Conservation (phyloP, 2,888 invertebrate genomes). For the Agrenia bidenticulata region DNA sequence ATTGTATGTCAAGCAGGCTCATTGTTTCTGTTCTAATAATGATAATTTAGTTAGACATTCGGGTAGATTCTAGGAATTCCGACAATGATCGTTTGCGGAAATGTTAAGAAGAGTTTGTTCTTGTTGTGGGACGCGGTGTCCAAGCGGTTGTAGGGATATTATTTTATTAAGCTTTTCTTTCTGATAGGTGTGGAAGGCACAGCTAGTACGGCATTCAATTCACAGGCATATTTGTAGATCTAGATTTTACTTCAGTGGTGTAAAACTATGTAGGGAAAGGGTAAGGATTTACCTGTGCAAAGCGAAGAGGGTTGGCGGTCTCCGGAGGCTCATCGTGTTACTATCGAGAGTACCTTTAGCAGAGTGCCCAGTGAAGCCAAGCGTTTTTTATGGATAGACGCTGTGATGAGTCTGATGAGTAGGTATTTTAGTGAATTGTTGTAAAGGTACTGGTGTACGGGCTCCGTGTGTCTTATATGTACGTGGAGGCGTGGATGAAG, state of each 20-base stretch:
- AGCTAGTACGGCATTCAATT: too few relatives aligned
- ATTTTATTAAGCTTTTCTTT: neutral
- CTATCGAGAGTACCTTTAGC: neutral
- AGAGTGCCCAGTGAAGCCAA: neutral
- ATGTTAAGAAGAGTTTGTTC: too few relatives aligned
- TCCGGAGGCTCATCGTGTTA: slow-evolving; percentile 1
- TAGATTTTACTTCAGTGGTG: too few relatives aligned
- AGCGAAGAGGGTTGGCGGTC: slow-evolving; percentile 7
- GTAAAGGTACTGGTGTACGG: neutral
- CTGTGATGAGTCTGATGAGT: slow-evolving; percentile 1
- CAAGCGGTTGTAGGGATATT: too few relatives aligned
- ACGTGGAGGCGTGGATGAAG: slow-evolving; percentile 42
- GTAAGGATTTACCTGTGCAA: neutral
- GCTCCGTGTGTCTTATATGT: neutral
- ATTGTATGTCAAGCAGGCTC: too few relatives aligned
- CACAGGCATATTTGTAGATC: too few relatives aligned
- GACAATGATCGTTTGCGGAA: too few relatives aligned
- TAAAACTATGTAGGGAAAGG: too few relatives aligned
- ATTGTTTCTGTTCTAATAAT: too few relatives aligned
- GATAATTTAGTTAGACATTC: too few relatives aligned
- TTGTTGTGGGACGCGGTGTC: too few relatives aligned
- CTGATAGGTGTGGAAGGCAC: neutral
- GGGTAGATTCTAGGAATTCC: too few relatives aligned
- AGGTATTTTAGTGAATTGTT: slow-evolving; percentile 5
- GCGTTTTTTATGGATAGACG: slow-evolving; percentile 4